Evolutionary conservation across 1,140 invertebrate species (phyloP).

Genomic region (Heterodera carotae): DNA sequence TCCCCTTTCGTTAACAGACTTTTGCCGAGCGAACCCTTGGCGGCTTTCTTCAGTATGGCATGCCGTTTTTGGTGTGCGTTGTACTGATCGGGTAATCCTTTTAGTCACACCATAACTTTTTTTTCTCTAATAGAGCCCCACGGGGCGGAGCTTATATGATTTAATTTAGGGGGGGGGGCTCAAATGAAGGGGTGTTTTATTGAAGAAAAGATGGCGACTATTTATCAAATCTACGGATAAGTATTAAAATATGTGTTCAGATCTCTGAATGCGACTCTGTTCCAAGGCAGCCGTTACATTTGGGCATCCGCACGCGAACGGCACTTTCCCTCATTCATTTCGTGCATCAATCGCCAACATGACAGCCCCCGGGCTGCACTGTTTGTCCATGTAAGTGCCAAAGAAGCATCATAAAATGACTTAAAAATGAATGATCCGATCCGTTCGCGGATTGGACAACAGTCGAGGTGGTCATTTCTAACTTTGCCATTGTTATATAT

Average conservation of each 20-base stretch:
- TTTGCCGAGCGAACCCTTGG: constrained; percentile 57
- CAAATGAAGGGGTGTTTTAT: no score
- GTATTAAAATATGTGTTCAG: no score
- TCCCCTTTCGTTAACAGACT: constrained; percentile 29
- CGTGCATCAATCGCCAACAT: constrained; percentile 47
- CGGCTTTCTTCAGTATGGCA: constrained; percentile 46
- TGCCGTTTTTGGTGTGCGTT: constrained; percentile 59
- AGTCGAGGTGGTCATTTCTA: constrained; percentile 3
- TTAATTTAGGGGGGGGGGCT: no score
- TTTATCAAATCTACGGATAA: no score
- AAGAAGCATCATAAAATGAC: background rate
- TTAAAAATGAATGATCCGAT: no score
- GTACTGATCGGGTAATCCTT: constrained; percentile 48
- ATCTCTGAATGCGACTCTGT: constrained; percentile 62
- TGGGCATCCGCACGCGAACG: constrained; percentile 54
- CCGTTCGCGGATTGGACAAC: background rate
- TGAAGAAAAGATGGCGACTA: no score
- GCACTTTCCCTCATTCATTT: constrained; percentile 55
- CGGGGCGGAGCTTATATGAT: no score
- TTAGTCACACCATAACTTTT: background rate
- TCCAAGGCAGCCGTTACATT: constrained; percentile 50
- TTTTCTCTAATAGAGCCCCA: no score
- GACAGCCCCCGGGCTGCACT: constrained; percentile 53
- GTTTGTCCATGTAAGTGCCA: constrained; percentile 27
- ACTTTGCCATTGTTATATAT: background rate